Evolutionary conservation across 2,888 invertebrate genomes (phyloP), one percentile per base, ranked within the genome.

Genomic region (Cataglyphis albicans): DNA sequence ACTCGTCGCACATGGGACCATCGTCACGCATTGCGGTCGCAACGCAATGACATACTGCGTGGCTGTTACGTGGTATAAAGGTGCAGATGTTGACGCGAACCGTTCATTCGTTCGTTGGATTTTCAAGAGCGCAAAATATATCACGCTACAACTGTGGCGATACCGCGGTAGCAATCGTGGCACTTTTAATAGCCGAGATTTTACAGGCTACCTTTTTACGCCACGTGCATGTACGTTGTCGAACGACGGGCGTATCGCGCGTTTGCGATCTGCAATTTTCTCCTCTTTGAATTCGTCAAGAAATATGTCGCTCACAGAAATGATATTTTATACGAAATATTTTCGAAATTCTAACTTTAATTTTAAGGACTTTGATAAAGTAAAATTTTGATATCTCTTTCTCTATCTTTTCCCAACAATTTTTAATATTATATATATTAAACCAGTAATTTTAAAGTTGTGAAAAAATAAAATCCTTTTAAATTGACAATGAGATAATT

Each of bases 1-100:
- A 78, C 21, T 21, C 35, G 57, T 68, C 18, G 32, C 70, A 65
- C 44, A 35, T 18, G 65, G 65, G 52, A 25, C n/a, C 21, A 52
- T 52, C 75, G 76, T 67, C 67, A 80, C 70, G 78, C 78, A 48
- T 59, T 44, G 35, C 78, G 59, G 44, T 70, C 35, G 44, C 67
- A 48, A 64, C 74, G 74, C 44, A 52, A 52, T n/a, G 41, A 65
- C 52, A 59, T 65, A 38, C 65, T 38, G 75, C 52, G 29, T 29
- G 68, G 41, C 55, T n/a, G 55, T 76, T 41, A 18, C 68, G n/a
- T 21, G 41, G 41, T 68, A 76, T 57, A 41, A 76, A 76, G 76
- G 38, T 76, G 68, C 76, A 68, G 76, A 76, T 76, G 68, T 68
- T 55, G 55, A 68, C 29, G 55, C 1, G 29, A 32, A 57, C 55